Evolutionary conservation across 2,113 vertebrate species (phyloP).

Genomic region (Ibidorhyncha struthersii): DNA sequence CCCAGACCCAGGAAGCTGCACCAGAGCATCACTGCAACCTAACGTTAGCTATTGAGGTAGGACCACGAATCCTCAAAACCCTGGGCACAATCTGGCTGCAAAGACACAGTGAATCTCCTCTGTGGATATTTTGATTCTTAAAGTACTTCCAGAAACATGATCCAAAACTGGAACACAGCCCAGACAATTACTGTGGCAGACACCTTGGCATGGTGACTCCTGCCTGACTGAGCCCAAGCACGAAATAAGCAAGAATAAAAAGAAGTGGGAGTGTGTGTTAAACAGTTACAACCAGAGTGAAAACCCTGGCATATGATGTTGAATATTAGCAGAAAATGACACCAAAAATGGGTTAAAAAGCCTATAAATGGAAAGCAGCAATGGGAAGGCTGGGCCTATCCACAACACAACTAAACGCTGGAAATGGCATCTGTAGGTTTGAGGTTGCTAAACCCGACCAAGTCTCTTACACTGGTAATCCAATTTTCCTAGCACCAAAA

Average conservation of each 20-base stretch:
- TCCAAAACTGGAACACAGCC: neutral
- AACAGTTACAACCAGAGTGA: neutral
- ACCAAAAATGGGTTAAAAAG: neutral
- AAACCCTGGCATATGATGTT: neutral
- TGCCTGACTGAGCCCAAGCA: neutral
- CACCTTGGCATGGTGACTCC: neutral
- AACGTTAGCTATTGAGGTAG: neutral
- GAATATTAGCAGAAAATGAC: neutral
- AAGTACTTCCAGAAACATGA: neutral
- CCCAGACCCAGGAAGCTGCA: neutral
- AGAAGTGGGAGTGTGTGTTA: neutral
- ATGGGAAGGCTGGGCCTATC: neutral
- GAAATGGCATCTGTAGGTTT: neutral
- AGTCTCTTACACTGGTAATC: neutral
- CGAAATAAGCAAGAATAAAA: neutral
- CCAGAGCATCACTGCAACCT: neutral
- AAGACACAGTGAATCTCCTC: neutral
- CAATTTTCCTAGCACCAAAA: neutral
- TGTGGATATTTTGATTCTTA: neutral
- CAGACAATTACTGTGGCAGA: neutral
- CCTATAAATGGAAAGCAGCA: neutral
- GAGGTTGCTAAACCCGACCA: neutral
- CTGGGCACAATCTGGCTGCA: fast-evolving
- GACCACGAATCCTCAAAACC: fast-evolving
- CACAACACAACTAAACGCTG: neutral